Base-by-base conservation (phyloP, 2,888 invertebrate species). In the Clistopyga incitator region DNA sequence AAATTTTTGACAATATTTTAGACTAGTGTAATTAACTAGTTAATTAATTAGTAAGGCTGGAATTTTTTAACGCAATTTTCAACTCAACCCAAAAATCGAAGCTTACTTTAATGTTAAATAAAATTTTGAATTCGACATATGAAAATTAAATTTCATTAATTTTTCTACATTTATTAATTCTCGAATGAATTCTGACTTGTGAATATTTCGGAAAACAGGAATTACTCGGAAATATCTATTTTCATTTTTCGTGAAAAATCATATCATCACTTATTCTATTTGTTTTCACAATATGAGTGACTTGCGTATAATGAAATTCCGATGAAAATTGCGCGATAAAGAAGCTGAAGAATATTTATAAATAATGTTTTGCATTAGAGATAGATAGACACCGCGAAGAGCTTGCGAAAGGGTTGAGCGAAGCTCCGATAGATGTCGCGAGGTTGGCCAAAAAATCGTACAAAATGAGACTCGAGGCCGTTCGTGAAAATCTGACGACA, bases 401-500 rank as follows among this genome's bases (percentile, higher is more conserved):
- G 3, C 38, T 38, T 45, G 3, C 15, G 11, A 45, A 3, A 45
- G 4, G 15, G 11, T 45, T 45, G 1, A 13, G 4, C 45, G 13
- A 45, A 13, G 3, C 3, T 2, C 15, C 45, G 15, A 1, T 15
- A 45, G 45, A 45, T 45, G 45, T 15, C 45, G 45, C 45, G 11
- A 45, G 15, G 3, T 50, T 18, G 50, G 50, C 3, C 6, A 6
- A 18, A 50, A 50, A 18, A 50, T 3, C 0, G 18, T 18, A 3
- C 3, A 8, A 6, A 6, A 50, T 18, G 50, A 50, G 18, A 50
- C 50, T 45, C 45, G 18, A 50, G n/a, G 18, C 50, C n/a, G 34
- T 64, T 54, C 56, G 11, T 34, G 59, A 59, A 59, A 11, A 47
- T 50, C 18, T 47, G 34, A 25, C 52, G 42, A 45, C 18, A 68